These are phyloP conservation scores for Eurystomus gularis DNA, from an alignment of 2,113 vertebrate genomes.

Conservation along the genomic window DNA sequence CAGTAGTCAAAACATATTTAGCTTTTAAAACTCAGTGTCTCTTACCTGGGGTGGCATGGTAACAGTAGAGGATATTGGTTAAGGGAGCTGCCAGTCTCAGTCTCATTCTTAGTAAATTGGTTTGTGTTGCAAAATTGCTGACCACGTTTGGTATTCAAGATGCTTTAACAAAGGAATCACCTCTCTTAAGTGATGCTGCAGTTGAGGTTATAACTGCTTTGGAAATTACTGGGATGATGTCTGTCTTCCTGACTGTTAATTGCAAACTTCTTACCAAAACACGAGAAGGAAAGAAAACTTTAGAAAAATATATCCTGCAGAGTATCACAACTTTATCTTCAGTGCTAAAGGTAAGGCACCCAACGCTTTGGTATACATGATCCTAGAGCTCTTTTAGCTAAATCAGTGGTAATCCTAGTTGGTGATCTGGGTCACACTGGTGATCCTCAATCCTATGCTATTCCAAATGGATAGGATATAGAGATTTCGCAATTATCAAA, in stretches of 20 bases:
- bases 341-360: not conserved
- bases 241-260: not conserved
- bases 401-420: not conserved
- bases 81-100: not conserved
- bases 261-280: not conserved
- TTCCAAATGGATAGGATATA: not conserved
- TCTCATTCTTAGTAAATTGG: not conserved
- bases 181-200: fast-evolving
- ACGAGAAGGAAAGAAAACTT: not conserved
- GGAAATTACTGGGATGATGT: not conserved
- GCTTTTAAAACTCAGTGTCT: not conserved
- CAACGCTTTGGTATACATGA: not conserved
- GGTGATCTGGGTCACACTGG: not conserved
- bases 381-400: not conserved
- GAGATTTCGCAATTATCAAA: not conserved
- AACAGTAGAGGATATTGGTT: not conserved
- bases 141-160: fast-evolving
- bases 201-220: not conserved
- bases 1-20: not conserved
- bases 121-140: not conserved
- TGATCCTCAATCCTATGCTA: not conserved
- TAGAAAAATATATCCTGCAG: not conserved
- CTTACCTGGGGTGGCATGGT: not conserved
- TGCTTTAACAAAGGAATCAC: not conserved
- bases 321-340: not conserved